Evolutionary conservation across 2,797 vertebrate species (phyloP).

Genomic region (Todus mexicanus): DNA sequence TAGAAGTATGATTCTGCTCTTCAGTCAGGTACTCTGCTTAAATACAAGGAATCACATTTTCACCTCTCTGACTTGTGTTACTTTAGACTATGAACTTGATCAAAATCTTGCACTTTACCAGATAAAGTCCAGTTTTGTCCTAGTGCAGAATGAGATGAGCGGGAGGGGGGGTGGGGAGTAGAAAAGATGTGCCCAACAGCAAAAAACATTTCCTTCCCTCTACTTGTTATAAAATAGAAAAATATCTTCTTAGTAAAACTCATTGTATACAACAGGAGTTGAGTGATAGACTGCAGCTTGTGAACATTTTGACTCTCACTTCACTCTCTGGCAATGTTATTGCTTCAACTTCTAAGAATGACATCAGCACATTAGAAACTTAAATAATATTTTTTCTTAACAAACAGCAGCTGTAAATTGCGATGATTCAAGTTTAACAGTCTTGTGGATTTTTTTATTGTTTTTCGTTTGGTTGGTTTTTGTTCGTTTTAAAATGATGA

Average conservation of each 20-base stretch:
- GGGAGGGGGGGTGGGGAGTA: rapidly evolving
- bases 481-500: neutral
- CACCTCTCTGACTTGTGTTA: neutral
- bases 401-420: neutral
- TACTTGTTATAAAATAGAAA: neutral
- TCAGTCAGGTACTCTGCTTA: neutral
- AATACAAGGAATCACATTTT: neutral
- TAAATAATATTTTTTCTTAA: neutral
- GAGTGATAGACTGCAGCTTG: neutral
- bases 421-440: neutral
- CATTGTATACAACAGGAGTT: neutral
- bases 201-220: neutral
- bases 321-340: neutral
- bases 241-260: neutral
- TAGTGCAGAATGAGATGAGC: neutral
- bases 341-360: neutral
- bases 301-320: neutral
- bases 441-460: too few species aligned
- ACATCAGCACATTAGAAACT: neutral
- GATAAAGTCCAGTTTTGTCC: neutral
- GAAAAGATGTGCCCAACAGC: neutral
- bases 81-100: neutral
- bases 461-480: too few species aligned
- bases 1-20: neutral
- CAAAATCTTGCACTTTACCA: too few species aligned